Conservation (phyloP, 2,797 vertebrate species). For the Parauchenoglanis punctatus region DNA sequence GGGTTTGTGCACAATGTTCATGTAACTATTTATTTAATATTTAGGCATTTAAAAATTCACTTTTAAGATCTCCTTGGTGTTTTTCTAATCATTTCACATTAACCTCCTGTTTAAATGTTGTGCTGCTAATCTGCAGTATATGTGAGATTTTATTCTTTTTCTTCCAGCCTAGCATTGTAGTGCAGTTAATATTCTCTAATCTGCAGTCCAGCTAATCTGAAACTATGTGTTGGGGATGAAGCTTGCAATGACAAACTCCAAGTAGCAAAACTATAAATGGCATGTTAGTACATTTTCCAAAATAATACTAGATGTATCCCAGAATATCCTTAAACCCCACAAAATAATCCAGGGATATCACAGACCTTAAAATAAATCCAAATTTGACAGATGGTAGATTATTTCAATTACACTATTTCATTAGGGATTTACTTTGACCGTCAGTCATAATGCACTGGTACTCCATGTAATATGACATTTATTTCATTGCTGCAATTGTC, state of each 20-base stretch:
- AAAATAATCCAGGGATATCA: neutral
- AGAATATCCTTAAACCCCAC: neutral
- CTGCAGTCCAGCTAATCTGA: neutral
- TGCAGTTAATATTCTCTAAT: neutral
- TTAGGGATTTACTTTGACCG: neutral
- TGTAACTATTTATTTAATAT: neutral
- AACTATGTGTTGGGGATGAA: neutral
- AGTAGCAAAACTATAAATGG: neutral
- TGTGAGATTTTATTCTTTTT: neutral
- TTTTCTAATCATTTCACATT: neutral
- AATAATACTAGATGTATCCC: neutral
- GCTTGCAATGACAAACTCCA: neutral
- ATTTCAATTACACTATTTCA: neutral
- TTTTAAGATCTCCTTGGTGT: neutral
- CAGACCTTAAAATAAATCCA: neutral
- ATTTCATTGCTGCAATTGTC: neutral
- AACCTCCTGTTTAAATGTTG: neutral
- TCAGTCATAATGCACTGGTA: neutral
- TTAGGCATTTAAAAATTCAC: neutral
- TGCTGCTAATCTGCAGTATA: neutral
- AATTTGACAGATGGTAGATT: neutral
- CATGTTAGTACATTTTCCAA: neutral
- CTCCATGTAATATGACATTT: neutral
- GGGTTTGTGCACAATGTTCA: neutral
- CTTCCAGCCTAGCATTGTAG: neutral